Evolutionary conservation across 2,888 invertebrate species (phyloP), one percentile per base, ranked within the genome.

Genomic region (Thecocarcelia acutangulata): DNA sequence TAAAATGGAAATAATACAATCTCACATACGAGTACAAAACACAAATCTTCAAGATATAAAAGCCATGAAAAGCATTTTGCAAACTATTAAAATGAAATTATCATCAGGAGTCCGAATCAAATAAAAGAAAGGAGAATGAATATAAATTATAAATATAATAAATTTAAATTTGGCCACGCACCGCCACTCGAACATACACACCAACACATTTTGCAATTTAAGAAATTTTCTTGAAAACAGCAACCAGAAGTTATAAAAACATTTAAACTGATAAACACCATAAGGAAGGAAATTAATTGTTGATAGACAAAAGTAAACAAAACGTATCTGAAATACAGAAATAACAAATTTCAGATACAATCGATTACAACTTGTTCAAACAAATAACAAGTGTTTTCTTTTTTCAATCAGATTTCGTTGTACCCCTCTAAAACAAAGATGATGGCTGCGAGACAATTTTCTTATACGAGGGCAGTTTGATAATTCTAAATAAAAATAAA

Each of bases 81-180:
- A 44, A 70, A 75, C 52, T 66, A 46, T 72, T 61, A 70, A 75
- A 11, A 19, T 52, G 52, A 75, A 75, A 74, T 75, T 66, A 68
- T 70, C 48, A 63, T 73, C 33, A n/a, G 56, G 63, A 44, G 54
- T 15, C 17, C 33, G 42, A 15, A 73, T n/a, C n/a, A 24, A 33
- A 19, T 6, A 1, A 46, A 17, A n/a, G n/a, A n/a, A n/a, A n/a
- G n/a, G n/a, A n/a, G n/a, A 48, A 44, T 8, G 1, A 61, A 56
- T 59, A 50, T 50, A 42, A 70, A 59, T 37, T 73, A 61, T 37
- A 64, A 69, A 40, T 77, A 74, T 74, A 66, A 75, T 75, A 75
- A 75, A 75, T 75, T 75, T 75, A 40, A 66, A 75, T 75, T 75
- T 75, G 58, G 19, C 54, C 63, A 44, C 37, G 54, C 44, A 24